Evolutionary conservation across 2,888 invertebrate species (phyloP).

Genomic region (Agriopis leucophaearia): DNA sequence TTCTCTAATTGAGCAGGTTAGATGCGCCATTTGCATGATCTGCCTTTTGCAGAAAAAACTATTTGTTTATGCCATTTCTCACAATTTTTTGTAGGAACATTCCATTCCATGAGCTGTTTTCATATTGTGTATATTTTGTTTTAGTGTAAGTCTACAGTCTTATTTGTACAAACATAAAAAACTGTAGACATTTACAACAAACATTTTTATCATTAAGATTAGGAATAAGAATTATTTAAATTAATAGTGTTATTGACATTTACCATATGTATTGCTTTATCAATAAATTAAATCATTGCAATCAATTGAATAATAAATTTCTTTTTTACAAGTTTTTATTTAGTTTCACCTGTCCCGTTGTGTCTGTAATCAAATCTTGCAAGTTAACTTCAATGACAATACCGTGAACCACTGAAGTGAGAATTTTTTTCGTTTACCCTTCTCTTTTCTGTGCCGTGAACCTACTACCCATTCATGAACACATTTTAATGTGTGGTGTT

Average conservation of each 20-base stretch:
- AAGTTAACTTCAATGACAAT: too few species aligned
- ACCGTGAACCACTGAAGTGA: too few species aligned
- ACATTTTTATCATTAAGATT: constrained; percentile 3
- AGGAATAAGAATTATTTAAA: constrained; percentile 22
- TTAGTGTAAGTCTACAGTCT: constrained; percentile 1
- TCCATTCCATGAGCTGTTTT: constrained; percentile 3
- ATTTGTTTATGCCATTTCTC: background rate
- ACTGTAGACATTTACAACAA: constrained; percentile 7
- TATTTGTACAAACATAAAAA: background rate
- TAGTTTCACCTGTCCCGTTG: too few species aligned
- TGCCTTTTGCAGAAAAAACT: too few species aligned
- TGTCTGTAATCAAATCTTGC: too few species aligned
- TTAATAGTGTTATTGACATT: constrained; percentile 22
- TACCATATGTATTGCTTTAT: constrained; percentile 39
- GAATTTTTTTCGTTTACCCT: too few species aligned
- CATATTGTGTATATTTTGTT: background rate
- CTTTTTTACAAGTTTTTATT: too few species aligned
- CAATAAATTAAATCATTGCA: constrained; percentile 36
- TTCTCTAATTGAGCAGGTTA: too few species aligned
- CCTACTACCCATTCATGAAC: too few species aligned
- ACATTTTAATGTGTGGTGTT: too few species aligned
- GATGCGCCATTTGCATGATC: too few species aligned
- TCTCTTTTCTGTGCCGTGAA: too few species aligned
- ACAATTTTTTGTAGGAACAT: constrained; percentile 11
- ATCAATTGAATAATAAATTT: constrained; percentile 12